Evolutionary conservation across 1,140 invertebrate genomes (phyloP).

Genomic region (Cydia amplana): DNA sequence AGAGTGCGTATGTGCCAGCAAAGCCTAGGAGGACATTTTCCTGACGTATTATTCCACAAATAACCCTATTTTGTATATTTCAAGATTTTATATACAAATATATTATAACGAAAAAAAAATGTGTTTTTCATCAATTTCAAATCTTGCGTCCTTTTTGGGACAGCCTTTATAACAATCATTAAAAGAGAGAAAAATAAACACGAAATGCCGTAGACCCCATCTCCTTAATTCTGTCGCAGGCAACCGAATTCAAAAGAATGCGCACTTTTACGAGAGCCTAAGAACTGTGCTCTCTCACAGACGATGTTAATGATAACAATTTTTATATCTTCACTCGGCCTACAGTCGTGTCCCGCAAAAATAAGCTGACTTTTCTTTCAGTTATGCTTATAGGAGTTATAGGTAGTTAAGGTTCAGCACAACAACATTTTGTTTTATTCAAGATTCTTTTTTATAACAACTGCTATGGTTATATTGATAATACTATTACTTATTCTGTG

Average conservation of each 20-base stretch:
- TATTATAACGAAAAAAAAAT: no score
- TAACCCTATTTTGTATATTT: no score
- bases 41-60: no score
- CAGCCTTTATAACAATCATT: no score
- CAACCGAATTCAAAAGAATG: constrained; percentile 49
- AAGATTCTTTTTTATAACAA: no score
- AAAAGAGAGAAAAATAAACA: not conserved
- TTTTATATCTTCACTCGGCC: constrained; percentile 46
- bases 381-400: not conserved
- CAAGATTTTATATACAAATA: no score
- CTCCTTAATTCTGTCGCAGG: constrained; percentile 36
- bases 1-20: no score
- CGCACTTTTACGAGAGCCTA: constrained; percentile 49
- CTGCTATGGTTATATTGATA: no score
- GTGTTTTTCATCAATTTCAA: no score
- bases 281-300: constrained; percentile 49
- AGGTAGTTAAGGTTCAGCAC: not conserved
- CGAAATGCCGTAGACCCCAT: not conserved
- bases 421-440: not conserved
- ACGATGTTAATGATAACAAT: constrained; percentile 59
- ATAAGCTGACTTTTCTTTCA: constrained; percentile 12
- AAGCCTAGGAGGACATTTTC: no score
- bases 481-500: no score
- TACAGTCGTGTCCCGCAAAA: not conserved
- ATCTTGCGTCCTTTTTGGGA: no score